Conservation (phyloP, 2,888 invertebrate genomes). For the Drosophila differens region DNA sequence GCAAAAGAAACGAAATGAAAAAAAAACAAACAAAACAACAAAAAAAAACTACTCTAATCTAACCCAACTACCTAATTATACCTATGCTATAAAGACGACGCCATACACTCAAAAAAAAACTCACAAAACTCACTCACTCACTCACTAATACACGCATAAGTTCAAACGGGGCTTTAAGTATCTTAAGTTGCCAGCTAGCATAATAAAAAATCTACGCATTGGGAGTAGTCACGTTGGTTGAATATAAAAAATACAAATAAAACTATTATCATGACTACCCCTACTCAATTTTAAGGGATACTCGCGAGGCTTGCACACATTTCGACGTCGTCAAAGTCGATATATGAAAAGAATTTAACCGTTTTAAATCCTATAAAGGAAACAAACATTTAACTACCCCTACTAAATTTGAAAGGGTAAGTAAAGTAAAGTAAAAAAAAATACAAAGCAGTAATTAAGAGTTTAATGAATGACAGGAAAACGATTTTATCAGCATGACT, state of each 20-base stretch:
- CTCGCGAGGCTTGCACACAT: neutral
- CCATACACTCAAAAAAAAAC: slow-evolving; percentile 51
- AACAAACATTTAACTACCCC: slow-evolving; percentile 12
- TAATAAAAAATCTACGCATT: slow-evolving; percentile 51
- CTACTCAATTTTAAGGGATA: neutral
- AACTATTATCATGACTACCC: neutral
- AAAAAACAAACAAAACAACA: neutral
- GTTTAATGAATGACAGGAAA: slow-evolving; percentile 1
- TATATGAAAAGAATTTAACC: slow-evolving; percentile 1
- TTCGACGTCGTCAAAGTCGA: neutral
- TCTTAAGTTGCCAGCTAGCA: slow-evolving; percentile 78
- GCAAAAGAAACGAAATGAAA: slow-evolving; percentile 15
- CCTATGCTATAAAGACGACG: slow-evolving; percentile 64
- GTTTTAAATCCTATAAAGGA: neutral
- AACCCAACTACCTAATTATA: slow-evolving; percentile 73
- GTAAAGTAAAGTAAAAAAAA: neutral
- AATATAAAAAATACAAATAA: neutral
- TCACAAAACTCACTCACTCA: slow-evolving; percentile 48
- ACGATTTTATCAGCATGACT: slow-evolving; percentile 8
- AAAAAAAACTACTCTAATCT: slow-evolving; percentile 61
- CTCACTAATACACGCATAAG: slow-evolving; percentile 74
- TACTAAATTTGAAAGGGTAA: slow-evolving; percentile 5
- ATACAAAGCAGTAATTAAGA: neutral
- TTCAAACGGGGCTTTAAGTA: slow-evolving; percentile 78
- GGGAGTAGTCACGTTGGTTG: slow-evolving; percentile 30